Evolutionary conservation across 2,113 vertebrate genomes (phyloP).

Genomic region (Dolichallabes microphthalmus): DNA sequence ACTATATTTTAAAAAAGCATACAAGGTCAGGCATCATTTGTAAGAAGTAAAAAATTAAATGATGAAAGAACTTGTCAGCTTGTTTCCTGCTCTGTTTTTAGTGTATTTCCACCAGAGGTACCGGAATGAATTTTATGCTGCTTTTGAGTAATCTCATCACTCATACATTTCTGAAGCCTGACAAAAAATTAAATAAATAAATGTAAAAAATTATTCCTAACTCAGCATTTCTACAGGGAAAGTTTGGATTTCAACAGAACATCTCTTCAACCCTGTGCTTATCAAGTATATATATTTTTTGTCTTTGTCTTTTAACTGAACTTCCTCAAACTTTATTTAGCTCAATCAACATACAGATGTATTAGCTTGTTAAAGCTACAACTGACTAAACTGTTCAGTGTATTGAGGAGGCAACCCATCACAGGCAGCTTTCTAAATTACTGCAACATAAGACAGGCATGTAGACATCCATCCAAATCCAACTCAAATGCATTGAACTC

Average conservation of each 20-base stretch:
- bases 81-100: slow-evolving; percentile 6
- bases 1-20: background rate
- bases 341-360: background rate
- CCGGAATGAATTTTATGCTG: background rate
- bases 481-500: background rate
- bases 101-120: background rate
- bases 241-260: background rate
- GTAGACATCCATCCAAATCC: background rate
- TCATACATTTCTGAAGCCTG: background rate
- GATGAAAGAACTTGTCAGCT: background rate
- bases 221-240: background rate
- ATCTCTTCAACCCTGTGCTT: background rate
- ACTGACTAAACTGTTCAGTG: background rate
- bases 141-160: background rate
- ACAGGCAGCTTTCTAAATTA: background rate
- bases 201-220: background rate
- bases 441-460: background rate
- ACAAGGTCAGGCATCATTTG: slow-evolving; percentile 13
- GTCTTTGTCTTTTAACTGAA: background rate
- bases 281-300: background rate
- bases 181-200: background rate
- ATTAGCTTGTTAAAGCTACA: background rate
- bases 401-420: background rate
- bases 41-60: slow-evolving; percentile 24
- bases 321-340: background rate